A percentile compares a stretch with the other conserved stretches of the same genome.
These are phyloP conservation scores for Oncorhynchus mykiss DNA, from an alignment of 2,113 vertebrate species.

Conservation along the genomic window DNA sequence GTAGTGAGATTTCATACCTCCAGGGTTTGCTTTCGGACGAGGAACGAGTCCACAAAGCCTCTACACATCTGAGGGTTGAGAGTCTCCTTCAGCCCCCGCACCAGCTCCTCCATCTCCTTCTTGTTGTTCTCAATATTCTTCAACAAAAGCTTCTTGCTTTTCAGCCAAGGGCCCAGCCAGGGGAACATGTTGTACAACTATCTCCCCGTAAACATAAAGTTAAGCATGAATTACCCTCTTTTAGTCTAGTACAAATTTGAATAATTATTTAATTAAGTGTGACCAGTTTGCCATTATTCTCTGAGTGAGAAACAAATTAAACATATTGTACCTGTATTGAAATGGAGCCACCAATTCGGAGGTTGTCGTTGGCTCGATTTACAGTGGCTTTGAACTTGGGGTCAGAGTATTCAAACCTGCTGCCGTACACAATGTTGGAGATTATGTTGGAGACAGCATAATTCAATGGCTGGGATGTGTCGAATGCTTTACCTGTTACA, in stretches of 20 bases:
- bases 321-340: no score
- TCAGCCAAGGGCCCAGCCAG: conserved; percentile 34
- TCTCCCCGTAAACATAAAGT: no score
- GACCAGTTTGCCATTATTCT: no score
- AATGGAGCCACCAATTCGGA: background rate
- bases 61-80: conserved; percentile 43
- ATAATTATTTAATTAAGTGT: no score
- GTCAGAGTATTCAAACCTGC: conserved; percentile 40
- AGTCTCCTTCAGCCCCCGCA: conserved; percentile 39
- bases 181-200: no score
- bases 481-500: conserved; percentile 20
- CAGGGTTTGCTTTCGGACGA: conserved; percentile 26
- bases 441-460: conserved; percentile 37
- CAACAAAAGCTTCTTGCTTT: conserved; percentile 21
- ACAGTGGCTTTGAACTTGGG: conserved; percentile 16
- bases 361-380: background rate
- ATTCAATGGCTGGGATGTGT: conserved; percentile 17
- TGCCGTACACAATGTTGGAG: conserved; percentile 31
- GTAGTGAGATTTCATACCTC: conserved; percentile 33
- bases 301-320: no score
- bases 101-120: background rate
- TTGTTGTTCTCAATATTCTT: background rate
- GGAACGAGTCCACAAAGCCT: conserved; percentile 58
- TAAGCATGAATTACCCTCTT: no score
- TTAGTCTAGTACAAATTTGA: no score